Evolutionary conservation across 2,888 invertebrate genomes (phyloP), one percentile per base, ranked within the genome.

Genomic region (Yponomeuta malinellus): DNA sequence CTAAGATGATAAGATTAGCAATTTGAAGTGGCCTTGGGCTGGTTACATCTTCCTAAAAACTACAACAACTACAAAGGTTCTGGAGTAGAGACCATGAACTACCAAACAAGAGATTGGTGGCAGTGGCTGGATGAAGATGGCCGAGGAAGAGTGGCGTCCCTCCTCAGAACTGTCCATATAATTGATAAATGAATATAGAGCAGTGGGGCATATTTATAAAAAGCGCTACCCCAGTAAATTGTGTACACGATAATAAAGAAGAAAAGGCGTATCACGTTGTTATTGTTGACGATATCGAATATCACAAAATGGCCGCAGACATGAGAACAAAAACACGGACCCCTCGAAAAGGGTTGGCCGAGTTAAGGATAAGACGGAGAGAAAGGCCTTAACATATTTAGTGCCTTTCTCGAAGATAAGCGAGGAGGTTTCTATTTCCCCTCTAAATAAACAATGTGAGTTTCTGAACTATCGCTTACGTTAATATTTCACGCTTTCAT

Each of bases 281-380:
- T 83, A 83, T 82, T 83, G 78, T 77, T 76, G 76, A 72, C 74
- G 72, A 80, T 83, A 84, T 84, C 81, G 82, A 81, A 84, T 84
- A 82, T 83, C 81, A 78, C 80, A 82, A 81, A 83, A 82, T 78
- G 79, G 78, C 77, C 72, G 69, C 33, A 72, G 67, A n/a, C 65
- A 52, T 23, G 48, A 10, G 68, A 48, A 68, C 52, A 68, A 65
- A 29, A 59, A 59, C 43, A 59, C 43, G 48, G 67, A 66, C 67
- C 52, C 52, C 15, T 15, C 52, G 52, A 68, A 71, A 71, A 43
- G 37, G 33, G 31, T 65, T 65, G 4, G 37, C 10, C 15, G 52
- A 15, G 52, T 59, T 63, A 70, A 12, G 70, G 66, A 43, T 43
- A 65, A 43, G 70, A 70, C 4, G 66, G 48, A 69, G 31, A 65